Conservation (phyloP, 2,113 vertebrate genomes). For the Rynchops niger region DNA sequence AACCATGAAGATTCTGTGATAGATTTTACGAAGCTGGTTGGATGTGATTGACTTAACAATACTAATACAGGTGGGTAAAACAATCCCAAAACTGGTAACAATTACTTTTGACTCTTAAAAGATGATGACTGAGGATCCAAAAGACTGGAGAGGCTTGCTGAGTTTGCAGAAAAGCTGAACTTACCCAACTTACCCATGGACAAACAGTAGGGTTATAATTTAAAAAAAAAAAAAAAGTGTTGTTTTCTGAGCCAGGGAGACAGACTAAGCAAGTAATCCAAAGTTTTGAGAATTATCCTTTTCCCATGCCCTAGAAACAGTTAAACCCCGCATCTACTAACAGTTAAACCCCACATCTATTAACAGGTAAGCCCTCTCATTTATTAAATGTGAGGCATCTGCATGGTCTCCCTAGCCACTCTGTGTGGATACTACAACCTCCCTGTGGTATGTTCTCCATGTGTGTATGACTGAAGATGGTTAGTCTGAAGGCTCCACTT, state of each 20-base stretch:
- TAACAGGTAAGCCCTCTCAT: neutral
- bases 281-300: neutral
- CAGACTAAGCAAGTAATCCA: neutral
- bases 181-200: neutral
- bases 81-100: neutral
- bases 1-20: too few species aligned
- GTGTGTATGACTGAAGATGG: neutral
- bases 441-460: neutral
- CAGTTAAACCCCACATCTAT: neutral
- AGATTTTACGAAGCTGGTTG: neutral
- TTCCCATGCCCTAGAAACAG: neutral
- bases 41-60: neutral
- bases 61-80: neutral
- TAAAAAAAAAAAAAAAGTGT: neutral
- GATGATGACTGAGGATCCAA: neutral
- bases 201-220: neutral
- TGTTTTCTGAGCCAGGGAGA: neutral
- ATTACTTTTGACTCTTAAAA: neutral
- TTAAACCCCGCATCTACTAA: neutral
- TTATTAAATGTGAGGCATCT: neutral
- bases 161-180: neutral
- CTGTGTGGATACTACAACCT: neutral
- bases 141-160: neutral
- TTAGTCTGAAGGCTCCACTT: neutral
- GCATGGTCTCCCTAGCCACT: neutral